phyloP scores from a whole-genome alignment of 2,888 invertebrate species.

The Eupelmus urozonus region DNA sequence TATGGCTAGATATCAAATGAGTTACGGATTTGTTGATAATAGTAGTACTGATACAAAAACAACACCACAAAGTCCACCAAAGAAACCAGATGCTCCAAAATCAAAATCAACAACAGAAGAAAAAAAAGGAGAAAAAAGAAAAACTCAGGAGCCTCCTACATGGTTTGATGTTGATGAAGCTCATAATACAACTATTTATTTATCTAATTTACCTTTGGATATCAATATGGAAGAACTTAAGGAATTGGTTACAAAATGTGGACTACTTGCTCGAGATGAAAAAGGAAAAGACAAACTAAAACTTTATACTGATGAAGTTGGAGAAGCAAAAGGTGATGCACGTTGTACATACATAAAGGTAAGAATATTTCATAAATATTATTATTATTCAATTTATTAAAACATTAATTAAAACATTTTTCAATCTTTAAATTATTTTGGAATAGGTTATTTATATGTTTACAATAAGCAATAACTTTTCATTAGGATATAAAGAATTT shows the following conservation, averaged over 20 bases:
- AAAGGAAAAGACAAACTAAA: constrained; percentile 92
- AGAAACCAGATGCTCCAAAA: constrained; percentile 79
- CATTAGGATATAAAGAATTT: constrained; percentile 45
- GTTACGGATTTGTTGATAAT: constrained; percentile 90
- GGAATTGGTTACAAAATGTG: constrained; percentile 97
- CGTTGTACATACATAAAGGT: constrained; percentile 97
- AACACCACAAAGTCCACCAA: constrained; percentile 44
- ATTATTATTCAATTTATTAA: background rate
- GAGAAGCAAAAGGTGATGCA: constrained; percentile 96
- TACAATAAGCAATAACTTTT: constrained; percentile 2
- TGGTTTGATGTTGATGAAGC: constrained; percentile 96
- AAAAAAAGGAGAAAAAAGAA: constrained; percentile 76
- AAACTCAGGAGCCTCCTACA: constrained; percentile 79
- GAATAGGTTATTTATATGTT: no score
- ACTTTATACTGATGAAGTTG: constrained; percentile 89
- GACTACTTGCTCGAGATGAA: constrained; percentile 93
- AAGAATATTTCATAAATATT: constrained; percentile 64
- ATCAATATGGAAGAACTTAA: constrained; percentile 93
- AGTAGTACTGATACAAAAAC: background rate
- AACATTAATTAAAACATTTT: background rate
- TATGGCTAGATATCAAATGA: constrained; percentile 96
- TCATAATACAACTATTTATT: constrained; percentile 97
- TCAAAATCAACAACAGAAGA: constrained; percentile 69
- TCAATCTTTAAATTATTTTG: no score
- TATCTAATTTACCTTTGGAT: constrained; percentile 92